phyloP scores from a whole-genome alignment of 2,888 invertebrate species.

The Mystacides longicornis region DNA sequence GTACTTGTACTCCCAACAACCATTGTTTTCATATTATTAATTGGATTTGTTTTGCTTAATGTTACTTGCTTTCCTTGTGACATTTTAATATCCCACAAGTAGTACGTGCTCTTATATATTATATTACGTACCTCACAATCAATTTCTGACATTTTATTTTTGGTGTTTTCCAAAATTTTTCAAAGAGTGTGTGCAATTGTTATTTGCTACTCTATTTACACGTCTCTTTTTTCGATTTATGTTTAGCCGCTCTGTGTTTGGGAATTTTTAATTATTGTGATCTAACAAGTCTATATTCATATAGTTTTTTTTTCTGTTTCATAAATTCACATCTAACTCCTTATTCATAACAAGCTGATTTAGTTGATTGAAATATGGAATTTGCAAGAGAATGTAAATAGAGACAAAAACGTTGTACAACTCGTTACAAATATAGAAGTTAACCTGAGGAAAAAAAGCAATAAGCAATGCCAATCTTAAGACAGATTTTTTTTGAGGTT shows the following conservation, averaged over 20 bases:
- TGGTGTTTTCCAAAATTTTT: neutral
- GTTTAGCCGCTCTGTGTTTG: neutral
- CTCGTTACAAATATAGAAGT: neutral
- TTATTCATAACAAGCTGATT: too few relatives aligned
- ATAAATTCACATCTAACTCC: too few relatives aligned
- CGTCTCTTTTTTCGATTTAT: neutral
- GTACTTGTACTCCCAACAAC: conserved; percentile 29
- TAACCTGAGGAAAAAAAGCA: neutral
- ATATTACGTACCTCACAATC: conserved; percentile 1
- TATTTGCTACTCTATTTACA: neutral
- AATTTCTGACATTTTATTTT: neutral
- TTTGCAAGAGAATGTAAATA: neutral
- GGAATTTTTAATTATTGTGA: neutral
- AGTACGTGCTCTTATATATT: conserved; percentile 42
- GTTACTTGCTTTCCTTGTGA: conserved; percentile 57
- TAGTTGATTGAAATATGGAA: too few relatives aligned
- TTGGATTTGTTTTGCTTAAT: conserved; percentile 53
- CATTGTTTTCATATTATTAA: conserved; percentile 43
- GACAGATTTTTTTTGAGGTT: neutral
- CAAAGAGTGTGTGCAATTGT: too few relatives aligned
- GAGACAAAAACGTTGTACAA: neutral
- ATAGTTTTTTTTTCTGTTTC: too few relatives aligned
- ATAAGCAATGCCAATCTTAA: neutral
- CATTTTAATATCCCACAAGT: conserved; percentile 52
- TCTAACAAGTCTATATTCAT: too few relatives aligned